phyloP scores from a whole-genome alignment of 2,113 vertebrate genomes.

The Romanogobio albipinnatus region DNA sequence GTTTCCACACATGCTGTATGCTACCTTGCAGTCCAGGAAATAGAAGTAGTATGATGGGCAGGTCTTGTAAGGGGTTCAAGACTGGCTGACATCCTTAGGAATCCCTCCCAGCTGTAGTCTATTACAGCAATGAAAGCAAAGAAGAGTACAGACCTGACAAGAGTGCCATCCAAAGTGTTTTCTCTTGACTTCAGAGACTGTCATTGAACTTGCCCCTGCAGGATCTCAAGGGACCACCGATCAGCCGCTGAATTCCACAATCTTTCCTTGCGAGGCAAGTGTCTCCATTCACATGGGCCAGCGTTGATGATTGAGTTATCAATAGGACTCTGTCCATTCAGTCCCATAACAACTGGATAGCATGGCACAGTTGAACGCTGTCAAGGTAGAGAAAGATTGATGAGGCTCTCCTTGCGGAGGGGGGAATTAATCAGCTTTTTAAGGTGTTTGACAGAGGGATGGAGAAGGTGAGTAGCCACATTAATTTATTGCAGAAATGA shows the following conservation, averaged over 20 bases:
- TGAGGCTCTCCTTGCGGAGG: constrained; percentile 28
- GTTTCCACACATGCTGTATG: background rate
- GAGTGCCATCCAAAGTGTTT: constrained; percentile 36
- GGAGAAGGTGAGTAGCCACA: constrained; percentile 21
- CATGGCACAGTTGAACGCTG: constrained; percentile 30
- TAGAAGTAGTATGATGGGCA: background rate
- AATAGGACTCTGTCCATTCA: constrained; percentile 32
- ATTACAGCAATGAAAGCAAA: constrained; percentile 23
- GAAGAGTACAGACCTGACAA: constrained; percentile 38
- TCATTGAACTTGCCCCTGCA: constrained; percentile 43
- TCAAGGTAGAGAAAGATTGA: constrained; percentile 52
- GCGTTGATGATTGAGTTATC: constrained; percentile 48
- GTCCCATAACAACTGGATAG: background rate
- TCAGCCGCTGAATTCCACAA: constrained; percentile 37
- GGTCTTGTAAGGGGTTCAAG: constrained; percentile 4
- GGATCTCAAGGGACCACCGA: constrained; percentile 26
- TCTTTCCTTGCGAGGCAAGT: constrained; percentile 9
- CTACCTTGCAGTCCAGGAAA: background rate
- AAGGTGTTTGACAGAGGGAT: background rate
- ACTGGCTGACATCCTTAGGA: constrained; percentile 21
- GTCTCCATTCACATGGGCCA: constrained; percentile 27
- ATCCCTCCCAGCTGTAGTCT: constrained; percentile 22
- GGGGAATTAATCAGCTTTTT: constrained; percentile 45
- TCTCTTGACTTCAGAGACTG: constrained; percentile 38
- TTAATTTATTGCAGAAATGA: constrained; percentile 30